phyloP scores from a whole-genome alignment of 2,888 invertebrate genomes.

The Erebia epiphron region DNA sequence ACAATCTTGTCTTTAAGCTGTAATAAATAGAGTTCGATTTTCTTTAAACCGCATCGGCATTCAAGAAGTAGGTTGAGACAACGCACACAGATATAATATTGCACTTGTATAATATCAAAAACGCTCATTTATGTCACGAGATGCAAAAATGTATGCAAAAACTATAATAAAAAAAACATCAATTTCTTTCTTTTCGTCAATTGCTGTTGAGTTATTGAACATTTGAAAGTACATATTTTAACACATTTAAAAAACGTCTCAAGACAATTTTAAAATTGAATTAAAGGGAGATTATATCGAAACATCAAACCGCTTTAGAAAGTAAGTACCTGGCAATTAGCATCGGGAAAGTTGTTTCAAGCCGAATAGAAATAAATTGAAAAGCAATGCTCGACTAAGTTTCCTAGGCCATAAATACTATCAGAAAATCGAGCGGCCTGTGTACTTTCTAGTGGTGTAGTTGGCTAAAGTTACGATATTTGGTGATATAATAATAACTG shows the following conservation, averaged over 20 bases:
- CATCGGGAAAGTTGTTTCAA: conserved; percentile 45
- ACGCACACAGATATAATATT: conserved; percentile 69
- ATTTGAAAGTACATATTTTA: not conserved
- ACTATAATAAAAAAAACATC: conserved; percentile 21
- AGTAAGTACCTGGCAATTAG: conserved; percentile 42
- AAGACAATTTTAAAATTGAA: conserved; percentile 11
- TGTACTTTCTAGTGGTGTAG: conserved; percentile 74
- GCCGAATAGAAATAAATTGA: conserved; percentile 44
- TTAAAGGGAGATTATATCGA: conserved; percentile 36
- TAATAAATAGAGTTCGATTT: conserved; percentile 65
- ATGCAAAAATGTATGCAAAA: conserved; percentile 33
- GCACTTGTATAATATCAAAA: conserved; percentile 76
- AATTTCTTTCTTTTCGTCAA: not conserved
- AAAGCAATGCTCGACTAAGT: conserved; percentile 47
- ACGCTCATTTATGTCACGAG: conserved; percentile 63
- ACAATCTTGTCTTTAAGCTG: conserved; percentile 65
- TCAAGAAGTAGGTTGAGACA: conserved; percentile 81
- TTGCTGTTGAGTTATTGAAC: not conserved
- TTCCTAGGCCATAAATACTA: conserved; percentile 64
- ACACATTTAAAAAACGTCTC: not conserved
- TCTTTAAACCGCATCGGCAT: conserved; percentile 62
- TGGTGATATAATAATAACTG: conserved; percentile 67
- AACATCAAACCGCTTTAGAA: conserved; percentile 42
- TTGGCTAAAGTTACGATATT: conserved; percentile 74
- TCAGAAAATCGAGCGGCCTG: conserved; percentile 69